These are phyloP conservation scores for Phania funesta DNA, from an alignment of 2,888 invertebrate genomes.

Conservation along the genomic window DNA sequence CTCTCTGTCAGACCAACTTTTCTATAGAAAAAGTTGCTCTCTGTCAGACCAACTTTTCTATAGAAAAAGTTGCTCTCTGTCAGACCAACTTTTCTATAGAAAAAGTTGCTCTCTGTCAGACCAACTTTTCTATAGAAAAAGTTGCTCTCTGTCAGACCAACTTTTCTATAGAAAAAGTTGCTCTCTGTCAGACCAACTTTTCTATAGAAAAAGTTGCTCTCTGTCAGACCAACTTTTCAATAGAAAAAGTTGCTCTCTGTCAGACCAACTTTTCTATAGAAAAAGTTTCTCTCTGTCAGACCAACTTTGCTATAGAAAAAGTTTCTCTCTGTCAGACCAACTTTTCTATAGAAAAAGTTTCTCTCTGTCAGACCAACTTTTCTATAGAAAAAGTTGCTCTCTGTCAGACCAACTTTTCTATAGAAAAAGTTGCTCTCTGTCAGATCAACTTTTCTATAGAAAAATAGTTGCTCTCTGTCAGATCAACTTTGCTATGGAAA, in stretches of 20 bases:
- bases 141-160: too few species aligned
- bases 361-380: background rate
- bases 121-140: background rate
- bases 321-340: too few species aligned
- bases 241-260: too few species aligned
- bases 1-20: background rate
- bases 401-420: background rate
- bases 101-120: background rate
- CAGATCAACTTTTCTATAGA: background rate
- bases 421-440: background rate
- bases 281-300: too few species aligned
- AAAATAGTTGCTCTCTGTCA: background rate
- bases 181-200: too few species aligned
- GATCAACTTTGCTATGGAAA: background rate
- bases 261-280: too few species aligned
- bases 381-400: background rate
- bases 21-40: constrained; percentile 4
- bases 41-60: background rate
- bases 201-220: too few species aligned
- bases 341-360: background rate
- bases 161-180: too few species aligned
- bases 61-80: background rate
- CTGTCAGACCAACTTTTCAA: too few species aligned
- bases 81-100: background rate
- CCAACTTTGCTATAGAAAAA: too few species aligned